Conservation (phyloP, 1,140 invertebrate species). For the Nilaparvata lugens region DNA sequence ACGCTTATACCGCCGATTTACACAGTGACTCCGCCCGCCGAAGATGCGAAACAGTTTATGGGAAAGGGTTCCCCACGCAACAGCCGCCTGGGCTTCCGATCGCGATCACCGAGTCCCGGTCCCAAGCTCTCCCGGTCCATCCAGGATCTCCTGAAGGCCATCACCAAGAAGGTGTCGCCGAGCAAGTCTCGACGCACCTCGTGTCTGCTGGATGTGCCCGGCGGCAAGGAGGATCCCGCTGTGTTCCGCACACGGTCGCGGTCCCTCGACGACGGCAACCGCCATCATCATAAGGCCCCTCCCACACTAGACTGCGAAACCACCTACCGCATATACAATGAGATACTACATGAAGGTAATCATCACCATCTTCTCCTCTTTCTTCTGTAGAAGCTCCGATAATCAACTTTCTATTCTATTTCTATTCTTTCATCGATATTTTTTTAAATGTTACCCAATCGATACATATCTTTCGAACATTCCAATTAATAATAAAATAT, state of each 20-base stretch:
- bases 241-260: conserved; percentile 63
- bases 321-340: conserved; percentile 71
- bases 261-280: conserved; percentile 50
- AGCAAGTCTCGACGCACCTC: conserved; percentile 10
- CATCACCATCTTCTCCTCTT: no score
- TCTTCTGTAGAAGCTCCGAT: no score
- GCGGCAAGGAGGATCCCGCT: conserved; percentile 38
- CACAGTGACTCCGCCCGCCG: conserved; percentile 10
- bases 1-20: conserved; percentile 4
- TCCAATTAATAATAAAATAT: no score
- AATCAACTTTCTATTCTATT: no score
- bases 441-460: no score
- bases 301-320: conserved; percentile 53
- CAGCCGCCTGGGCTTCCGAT: neutral
- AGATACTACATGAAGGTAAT: conserved; percentile 65
- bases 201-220: conserved; percentile 23
- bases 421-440: no score
- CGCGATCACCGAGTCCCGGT: neutral
- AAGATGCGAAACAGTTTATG: conserved; percentile 10
- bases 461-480: no score
- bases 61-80: conserved; percentile 13
- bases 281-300: conserved; percentile 38
- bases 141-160: conserved; percentile 18
- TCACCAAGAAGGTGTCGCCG: neutral
- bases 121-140: conserved; percentile 15